Conservation (phyloP, 2,797 vertebrate genomes). For the Simalia tracyae region DNA sequence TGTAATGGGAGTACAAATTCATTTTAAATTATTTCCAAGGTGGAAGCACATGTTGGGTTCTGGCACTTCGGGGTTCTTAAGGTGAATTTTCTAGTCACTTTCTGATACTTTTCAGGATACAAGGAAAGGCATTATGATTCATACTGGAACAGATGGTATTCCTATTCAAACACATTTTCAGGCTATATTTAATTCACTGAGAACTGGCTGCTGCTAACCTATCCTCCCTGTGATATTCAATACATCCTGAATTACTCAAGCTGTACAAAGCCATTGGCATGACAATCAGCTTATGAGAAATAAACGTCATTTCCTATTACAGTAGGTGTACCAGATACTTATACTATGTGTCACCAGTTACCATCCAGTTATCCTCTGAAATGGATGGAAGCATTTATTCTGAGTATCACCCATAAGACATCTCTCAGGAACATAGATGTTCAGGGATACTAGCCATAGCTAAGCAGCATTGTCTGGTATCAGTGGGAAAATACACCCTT, state of each 20-base stretch:
- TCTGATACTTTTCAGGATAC: background rate
- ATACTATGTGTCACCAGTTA: background rate
- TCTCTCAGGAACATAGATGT: background rate
- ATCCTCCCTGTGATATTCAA: background rate
- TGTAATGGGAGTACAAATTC: background rate
- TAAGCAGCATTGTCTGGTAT: background rate
- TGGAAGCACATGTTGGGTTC: background rate
- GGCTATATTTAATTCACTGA: conserved; percentile 15
- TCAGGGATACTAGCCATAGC: background rate
- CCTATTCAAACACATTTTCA: conserved; percentile 5
- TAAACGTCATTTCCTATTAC: background rate
- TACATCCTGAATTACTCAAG: background rate
- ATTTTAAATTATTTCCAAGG: background rate
- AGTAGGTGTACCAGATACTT: background rate
- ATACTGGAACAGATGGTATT: conserved; percentile 19
- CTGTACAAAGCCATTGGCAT: background rate
- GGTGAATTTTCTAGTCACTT: background rate
- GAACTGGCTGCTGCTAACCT: background rate
- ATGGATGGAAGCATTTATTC: background rate
- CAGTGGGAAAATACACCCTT: background rate
- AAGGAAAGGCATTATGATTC: conserved; percentile 16
- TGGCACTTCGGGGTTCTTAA: background rate
- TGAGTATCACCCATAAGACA: background rate
- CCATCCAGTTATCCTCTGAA: background rate
- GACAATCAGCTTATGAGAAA: background rate